Percentiles rank a stretch among this genome's conserved stretches.
phyloP scores from a whole-genome alignment of 2,113 vertebrate genomes.

The Perca fluviatilis region DNA sequence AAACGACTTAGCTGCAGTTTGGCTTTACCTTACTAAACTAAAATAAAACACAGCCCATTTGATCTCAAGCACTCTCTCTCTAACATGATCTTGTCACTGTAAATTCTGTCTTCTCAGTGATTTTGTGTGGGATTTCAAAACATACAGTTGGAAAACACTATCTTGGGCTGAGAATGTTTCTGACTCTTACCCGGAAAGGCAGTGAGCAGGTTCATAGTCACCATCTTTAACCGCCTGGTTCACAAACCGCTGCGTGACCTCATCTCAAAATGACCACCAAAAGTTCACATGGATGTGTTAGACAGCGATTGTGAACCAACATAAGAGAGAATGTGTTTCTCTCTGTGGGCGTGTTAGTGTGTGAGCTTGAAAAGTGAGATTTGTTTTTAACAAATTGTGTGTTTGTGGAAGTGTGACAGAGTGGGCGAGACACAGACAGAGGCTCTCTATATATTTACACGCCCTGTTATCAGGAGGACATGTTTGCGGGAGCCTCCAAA shows the following conservation, averaged over 20 bases:
- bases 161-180: not conserved
- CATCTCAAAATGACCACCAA: not conserved
- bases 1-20: not conserved
- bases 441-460: constrained; percentile 55
- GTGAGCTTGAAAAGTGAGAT: constrained; percentile 17
- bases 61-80: not conserved
- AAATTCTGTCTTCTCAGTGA: not conserved
- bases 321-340: not conserved
- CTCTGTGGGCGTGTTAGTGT: constrained; percentile 10
- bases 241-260: not conserved
- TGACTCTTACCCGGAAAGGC: not conserved
- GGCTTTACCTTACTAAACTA: not conserved
- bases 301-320: not conserved
- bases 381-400: constrained; percentile 20
- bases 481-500: constrained; percentile 55
- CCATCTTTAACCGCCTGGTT: constrained; percentile 8
- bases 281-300: not conserved
- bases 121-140: not conserved
- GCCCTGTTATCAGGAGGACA: constrained; percentile 58
- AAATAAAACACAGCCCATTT: not conserved
- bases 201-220: constrained; percentile 16
- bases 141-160: not conserved
- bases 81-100: not conserved
- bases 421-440: constrained; percentile 43
- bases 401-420: constrained; percentile 36